Percentiles rank a stretch among this genome's conserved stretches.
These are phyloP conservation scores for Whitmania pigra DNA, from an alignment of 1,140 invertebrate species.

Conservation along the genomic window DNA sequence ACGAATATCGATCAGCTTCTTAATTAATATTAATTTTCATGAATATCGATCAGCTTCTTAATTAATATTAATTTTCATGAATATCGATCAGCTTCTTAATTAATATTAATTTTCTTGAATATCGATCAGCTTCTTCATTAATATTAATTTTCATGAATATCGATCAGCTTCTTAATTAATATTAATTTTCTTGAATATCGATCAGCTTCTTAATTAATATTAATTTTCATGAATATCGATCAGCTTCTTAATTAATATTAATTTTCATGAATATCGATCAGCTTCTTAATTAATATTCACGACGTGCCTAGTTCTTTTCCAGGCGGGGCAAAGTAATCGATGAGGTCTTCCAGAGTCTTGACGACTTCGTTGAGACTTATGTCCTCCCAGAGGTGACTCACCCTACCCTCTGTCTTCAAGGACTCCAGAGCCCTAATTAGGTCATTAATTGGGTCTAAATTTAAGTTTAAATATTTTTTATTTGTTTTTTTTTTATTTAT, in stretches of 20 bases:
- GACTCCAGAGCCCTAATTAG: constrained; percentile 75
- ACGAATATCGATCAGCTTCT: constrained; percentile 13
- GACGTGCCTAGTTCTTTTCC: constrained; percentile 82
- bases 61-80: too few relatives aligned
- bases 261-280: background rate
- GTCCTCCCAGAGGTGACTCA: constrained; percentile 54
- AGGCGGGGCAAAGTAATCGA: constrained; percentile 97
- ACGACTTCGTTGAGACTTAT: constrained; percentile 90
- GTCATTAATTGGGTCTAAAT: constrained; percentile 13
- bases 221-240: background rate
- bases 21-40: too few relatives aligned
- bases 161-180: background rate
- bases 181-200: constrained; percentile 5
- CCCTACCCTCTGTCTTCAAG: constrained; percentile 57
- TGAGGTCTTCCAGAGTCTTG: constrained; percentile 94
- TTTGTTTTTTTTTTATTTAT: too few relatives aligned
- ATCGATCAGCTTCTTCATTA: too few relatives aligned
- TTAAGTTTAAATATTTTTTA: too few relatives aligned
- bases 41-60: constrained; percentile 16
- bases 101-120: constrained; percentile 18
- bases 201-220: background rate
- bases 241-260: constrained; percentile 1
- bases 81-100: too few relatives aligned
- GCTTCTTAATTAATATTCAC: background rate
- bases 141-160: constrained; percentile 18